phyloP scores from a whole-genome alignment of 1,140 invertebrate species.

The Drosophila tsacasi region DNA sequence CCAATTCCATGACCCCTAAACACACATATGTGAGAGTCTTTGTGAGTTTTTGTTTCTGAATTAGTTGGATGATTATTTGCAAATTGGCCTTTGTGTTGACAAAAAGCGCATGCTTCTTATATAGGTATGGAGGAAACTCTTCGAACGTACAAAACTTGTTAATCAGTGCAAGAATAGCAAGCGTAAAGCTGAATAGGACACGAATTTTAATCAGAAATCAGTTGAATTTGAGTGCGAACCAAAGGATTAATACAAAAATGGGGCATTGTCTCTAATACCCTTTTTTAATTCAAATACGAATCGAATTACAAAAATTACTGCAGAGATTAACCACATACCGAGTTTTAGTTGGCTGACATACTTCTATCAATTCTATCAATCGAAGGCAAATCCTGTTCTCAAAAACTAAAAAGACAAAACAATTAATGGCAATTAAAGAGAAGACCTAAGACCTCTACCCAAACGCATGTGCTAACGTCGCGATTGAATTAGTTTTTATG shows the following conservation, averaged over 20 bases:
- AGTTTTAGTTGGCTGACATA: conserved; percentile 79
- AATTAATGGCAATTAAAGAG: conserved; percentile 59
- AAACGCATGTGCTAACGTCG: conserved; percentile 51
- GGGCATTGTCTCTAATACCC: conserved; percentile 37
- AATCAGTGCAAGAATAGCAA: conserved; percentile 60
- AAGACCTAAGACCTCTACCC: conserved; percentile 22
- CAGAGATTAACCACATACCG: conserved; percentile 80
- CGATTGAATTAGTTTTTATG: conserved; percentile 56
- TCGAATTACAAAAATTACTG: conserved; percentile 43
- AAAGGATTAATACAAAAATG: conserved; percentile 27
- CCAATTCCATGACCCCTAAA: conserved; percentile 7
- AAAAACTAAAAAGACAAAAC: conserved; percentile 1
- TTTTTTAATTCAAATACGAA: conserved; percentile 32
- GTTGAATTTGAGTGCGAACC: conserved; percentile 65
- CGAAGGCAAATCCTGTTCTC: conserved; percentile 46
- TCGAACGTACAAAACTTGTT: conserved; percentile 49
- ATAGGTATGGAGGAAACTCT: conserved; percentile 37
- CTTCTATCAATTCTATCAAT: conserved; percentile 39
- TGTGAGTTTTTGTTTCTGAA: conserved; percentile 82
- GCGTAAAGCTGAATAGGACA: conserved; percentile 35
- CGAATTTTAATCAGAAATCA: conserved; percentile 78
- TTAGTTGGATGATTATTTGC: conserved; percentile 85
- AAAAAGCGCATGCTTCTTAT: conserved; percentile 83
- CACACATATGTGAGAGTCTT: conserved; percentile 49
- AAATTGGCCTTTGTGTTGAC: conserved; percentile 85